phyloP scores from a whole-genome alignment of 2,797 vertebrate species.

The Monodelphis domestica region DNA sequence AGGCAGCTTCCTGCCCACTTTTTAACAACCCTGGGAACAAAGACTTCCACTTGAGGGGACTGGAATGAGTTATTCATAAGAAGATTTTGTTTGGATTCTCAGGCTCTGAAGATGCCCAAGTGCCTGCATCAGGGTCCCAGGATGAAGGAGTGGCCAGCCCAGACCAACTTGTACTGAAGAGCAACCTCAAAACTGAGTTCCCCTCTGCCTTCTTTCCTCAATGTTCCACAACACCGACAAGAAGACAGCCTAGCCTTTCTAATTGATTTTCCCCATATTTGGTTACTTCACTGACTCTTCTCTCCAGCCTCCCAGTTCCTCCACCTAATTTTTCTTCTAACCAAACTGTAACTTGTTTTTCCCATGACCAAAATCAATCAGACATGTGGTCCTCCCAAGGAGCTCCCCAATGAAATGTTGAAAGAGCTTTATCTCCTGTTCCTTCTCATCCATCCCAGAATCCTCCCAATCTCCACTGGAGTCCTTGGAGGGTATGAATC shows the following conservation, averaged over 20 bases:
- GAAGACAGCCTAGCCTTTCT: accelerated
- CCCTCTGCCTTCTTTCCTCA: too few species aligned
- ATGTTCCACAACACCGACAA: too few species aligned
- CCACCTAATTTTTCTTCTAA: not conserved
- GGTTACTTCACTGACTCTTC: not conserved
- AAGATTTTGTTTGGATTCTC: too few species aligned
- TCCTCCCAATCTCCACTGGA: not conserved
- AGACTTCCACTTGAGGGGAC: not conserved
- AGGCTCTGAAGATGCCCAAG: too few species aligned
- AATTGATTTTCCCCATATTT: not conserved
- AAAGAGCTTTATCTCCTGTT: not conserved
- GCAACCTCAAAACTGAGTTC: too few species aligned
- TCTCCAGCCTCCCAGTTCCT: not conserved
- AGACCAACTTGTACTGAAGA: too few species aligned
- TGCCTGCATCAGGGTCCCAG: too few species aligned
- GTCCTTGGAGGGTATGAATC: slow-evolving; percentile 17
- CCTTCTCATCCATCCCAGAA: not conserved
- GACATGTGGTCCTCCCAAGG: not conserved
- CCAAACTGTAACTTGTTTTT: not conserved
- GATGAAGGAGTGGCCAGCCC: accelerated
- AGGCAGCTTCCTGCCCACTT: not conserved
- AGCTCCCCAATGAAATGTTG: not conserved
- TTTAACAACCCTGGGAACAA: not conserved
- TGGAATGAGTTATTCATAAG: not conserved
- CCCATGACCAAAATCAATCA: not conserved